A percentile compares a stretch with the other conserved stretches of the same genome.
Conservation (phyloP, 1,140 invertebrate genomes). For the Drosophila nigromelanica region DNA sequence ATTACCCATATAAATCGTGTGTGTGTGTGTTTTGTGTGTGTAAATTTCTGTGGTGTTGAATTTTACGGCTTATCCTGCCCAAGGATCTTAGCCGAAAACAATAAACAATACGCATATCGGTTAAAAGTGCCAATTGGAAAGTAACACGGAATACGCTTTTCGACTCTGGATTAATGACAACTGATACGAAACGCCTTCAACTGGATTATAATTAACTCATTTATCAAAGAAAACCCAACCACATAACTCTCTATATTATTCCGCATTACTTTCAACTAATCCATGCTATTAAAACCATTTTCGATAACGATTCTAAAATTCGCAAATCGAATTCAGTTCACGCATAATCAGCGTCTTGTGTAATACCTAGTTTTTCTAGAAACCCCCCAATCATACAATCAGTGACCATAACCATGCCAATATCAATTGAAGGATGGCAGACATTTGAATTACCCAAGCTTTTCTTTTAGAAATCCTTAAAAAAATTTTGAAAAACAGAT, state of each 20-base stretch:
- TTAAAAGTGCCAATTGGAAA: constrained; percentile 48
- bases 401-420: constrained; percentile 15
- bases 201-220: constrained; percentile 65
- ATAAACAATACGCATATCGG: constrained; percentile 28
- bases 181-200: constrained; percentile 47
- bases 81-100: constrained; percentile 53
- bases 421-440: constrained; percentile 29
- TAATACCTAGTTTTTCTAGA: constrained; percentile 10
- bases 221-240: background rate
- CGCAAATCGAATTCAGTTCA: constrained; percentile 9
- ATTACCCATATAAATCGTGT: constrained; percentile 48
- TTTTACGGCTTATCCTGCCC: constrained; percentile 43
- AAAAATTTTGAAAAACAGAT: background rate
- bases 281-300: constrained; percentile 1
- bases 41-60: background rate
- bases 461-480: background rate
- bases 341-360: constrained; percentile 46
- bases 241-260: constrained; percentile 18
- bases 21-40: constrained; percentile 39
- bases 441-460: background rate
- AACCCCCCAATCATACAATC: background rate
- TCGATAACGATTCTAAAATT: constrained; percentile 1
- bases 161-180: constrained; percentile 62
- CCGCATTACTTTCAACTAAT: constrained; percentile 54
- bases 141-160: constrained; percentile 54